Conservation (phyloP, 2,888 invertebrate genomes). For the Trachelus iudaicus region DNA sequence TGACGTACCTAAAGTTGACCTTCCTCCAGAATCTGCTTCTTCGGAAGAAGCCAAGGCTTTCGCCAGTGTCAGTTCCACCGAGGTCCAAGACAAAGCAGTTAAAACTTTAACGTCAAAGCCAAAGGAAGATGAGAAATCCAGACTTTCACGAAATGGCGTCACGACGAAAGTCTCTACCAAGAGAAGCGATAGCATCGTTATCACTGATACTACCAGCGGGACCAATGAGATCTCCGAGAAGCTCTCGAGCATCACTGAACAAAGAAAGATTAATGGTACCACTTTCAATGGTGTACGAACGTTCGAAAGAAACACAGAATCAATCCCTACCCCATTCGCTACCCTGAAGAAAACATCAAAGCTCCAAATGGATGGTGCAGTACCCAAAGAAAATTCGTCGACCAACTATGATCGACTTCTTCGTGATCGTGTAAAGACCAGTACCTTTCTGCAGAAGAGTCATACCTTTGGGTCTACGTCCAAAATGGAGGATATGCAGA, state of each 20-base stretch:
- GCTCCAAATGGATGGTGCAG: not conserved
- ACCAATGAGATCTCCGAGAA: conserved; percentile 59
- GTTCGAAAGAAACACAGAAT: conserved; percentile 2
- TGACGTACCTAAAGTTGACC: not conserved
- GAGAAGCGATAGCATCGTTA: conserved; percentile 16
- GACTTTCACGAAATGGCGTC: not conserved
- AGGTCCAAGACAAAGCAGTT: not conserved
- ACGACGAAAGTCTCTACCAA: not conserved
- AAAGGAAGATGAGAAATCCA: not conserved
- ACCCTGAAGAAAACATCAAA: not conserved
- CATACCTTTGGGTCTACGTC: not conserved
- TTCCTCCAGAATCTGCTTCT: not conserved
- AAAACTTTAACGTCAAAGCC: not conserved
- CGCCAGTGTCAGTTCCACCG: not conserved
- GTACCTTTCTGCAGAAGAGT: not conserved
- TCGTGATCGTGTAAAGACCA: not conserved
- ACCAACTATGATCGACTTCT: not conserved
- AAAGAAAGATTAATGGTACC: conserved; percentile 57
- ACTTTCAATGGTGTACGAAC: conserved; percentile 50
- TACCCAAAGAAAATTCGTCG: not conserved
- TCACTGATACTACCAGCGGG: not conserved
- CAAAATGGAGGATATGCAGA: not conserved
- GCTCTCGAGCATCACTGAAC: conserved; percentile 50
- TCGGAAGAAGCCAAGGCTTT: not conserved
- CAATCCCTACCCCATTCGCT: not conserved